Base-by-base conservation (phyloP, 1,140 invertebrate genomes). In the Bombus waltoni region DNA sequence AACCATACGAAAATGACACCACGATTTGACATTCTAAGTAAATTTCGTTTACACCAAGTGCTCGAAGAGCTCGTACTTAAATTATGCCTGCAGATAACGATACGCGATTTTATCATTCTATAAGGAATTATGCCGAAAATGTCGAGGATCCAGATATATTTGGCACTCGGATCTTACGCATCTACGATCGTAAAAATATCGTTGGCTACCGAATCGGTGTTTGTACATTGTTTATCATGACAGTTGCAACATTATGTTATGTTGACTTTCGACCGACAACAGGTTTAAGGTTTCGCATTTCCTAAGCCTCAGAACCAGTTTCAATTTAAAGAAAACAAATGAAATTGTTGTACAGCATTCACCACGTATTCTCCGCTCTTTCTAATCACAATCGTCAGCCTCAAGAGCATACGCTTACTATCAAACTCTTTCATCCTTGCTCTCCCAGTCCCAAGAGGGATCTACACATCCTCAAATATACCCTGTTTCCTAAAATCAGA, bases 181-280 rank as follows among this genome's bases (percentile, higher is more conserved):
- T 47, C 11, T 8, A 42, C 66, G 28, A 35, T 38, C 8, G 28
- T 71, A 65, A 89, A 89, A 89, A 89, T 83, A 89, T 86, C 77
- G 62, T 89, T 89, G 80, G 87, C 80, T 57, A 18, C 32, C 13
- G 6, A 10, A 28, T 57, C 11, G 10, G 25, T 66, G 25, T 66
- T 81, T 38, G 32, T 59, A 11, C 57, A 76, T 59, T 72, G 68
- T 73, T 53, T 77, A 77, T 73, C 22, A 35, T 25, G 35, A 65
- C 3, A 6, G 38, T 89, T 89, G 44, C 71, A 40, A 75, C 70
- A 86, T 47, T 62, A 22, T 22, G 59, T 32, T 6, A 25, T 38
- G 47, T 68, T 82, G 66, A 83, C n/a, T 70, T 74, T 44, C 28
- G 9, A 9, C 13, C 13, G 44, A 42, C 35, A 74, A 77, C 59